Conservation (phyloP, 1,140 invertebrate genomes). For the Tetragnatha versicolor region DNA sequence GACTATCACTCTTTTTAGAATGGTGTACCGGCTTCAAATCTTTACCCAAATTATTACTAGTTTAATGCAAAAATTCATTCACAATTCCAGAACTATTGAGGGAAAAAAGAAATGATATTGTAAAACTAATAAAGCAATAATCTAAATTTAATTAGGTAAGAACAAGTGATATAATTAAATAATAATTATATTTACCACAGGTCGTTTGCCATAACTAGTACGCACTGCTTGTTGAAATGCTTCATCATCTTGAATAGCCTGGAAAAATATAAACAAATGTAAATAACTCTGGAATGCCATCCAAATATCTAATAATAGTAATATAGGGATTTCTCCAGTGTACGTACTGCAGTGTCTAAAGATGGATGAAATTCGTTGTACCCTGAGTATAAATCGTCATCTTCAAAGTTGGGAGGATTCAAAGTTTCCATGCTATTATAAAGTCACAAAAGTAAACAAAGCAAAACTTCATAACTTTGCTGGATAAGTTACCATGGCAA, state of each 20-base stretch:
- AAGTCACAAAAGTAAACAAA: neutral
- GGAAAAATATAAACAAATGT: conserved; percentile 9
- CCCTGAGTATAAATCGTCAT: conserved; percentile 71
- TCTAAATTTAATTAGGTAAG: too few species aligned
- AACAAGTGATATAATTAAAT: too few species aligned
- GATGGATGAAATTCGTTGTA: conserved; percentile 72
- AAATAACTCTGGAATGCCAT: neutral
- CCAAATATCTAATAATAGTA: neutral
- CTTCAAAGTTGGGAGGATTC: conserved; percentile 56
- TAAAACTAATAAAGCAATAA: too few species aligned
- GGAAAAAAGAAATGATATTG: too few species aligned
- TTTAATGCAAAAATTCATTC: too few species aligned
- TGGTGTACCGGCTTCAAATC: too few species aligned
- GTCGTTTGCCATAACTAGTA: conserved; percentile 70
- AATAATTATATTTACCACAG: too few species aligned
- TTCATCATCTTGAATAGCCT: conserved; percentile 74
- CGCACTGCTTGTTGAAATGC: conserved; percentile 72
- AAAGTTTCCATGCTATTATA: conserved; percentile 45
- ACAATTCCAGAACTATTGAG: too few species aligned
- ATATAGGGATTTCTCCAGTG: neutral
- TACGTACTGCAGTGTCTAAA: conserved; percentile 68
- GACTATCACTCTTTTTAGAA: too few species aligned
- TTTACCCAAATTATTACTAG: too few species aligned
- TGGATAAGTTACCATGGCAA: neutral
- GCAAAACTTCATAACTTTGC: too few species aligned